Conservation (phyloP, 1,140 invertebrate genomes). For the Drosophila neocordata region DNA sequence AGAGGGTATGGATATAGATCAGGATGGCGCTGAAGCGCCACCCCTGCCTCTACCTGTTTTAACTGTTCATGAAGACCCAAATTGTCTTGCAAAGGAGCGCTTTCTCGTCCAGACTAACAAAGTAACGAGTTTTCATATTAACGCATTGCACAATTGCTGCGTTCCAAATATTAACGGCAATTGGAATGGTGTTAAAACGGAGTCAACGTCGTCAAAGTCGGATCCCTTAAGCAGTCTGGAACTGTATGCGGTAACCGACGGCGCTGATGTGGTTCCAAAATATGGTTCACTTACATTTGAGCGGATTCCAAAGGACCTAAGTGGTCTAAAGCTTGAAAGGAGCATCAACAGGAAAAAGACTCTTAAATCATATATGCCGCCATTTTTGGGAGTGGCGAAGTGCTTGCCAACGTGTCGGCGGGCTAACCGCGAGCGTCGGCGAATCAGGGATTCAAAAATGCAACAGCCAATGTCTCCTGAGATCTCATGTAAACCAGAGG, state of each 20-base stretch:
- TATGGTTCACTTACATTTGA: conserved; percentile 64
- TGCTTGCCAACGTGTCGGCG: conserved; percentile 61
- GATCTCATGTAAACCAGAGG: background rate
- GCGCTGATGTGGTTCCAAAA: conserved; percentile 74
- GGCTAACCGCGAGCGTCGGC: conserved; percentile 14
- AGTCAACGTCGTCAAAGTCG: conserved; percentile 7
- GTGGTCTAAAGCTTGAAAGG: conserved; percentile 38
- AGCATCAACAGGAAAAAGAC: conserved; percentile 37
- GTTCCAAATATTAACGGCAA: conserved; percentile 86
- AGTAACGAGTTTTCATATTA: conserved; percentile 73
- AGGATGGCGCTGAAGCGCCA: conserved; percentile 3
- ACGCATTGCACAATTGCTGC: conserved; percentile 80
- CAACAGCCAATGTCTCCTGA: background rate
- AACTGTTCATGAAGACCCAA: conserved; percentile 68
- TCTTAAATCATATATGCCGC: conserved; percentile 29
- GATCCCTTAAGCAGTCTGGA: conserved; percentile 19
- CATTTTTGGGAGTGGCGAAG: conserved; percentile 68
- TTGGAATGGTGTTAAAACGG: conserved; percentile 79
- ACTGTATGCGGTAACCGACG: conserved; percentile 56
- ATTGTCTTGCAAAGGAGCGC: conserved; percentile 72
- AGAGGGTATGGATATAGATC: conserved; percentile 12
- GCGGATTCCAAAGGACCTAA: conserved; percentile 73
- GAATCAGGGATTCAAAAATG: background rate
- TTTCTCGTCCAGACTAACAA: conserved; percentile 69
- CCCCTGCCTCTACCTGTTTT: conserved; percentile 23